Base-by-base conservation (phyloP, 1,140 invertebrate genomes). In the Microplitis demolitor region DNA sequence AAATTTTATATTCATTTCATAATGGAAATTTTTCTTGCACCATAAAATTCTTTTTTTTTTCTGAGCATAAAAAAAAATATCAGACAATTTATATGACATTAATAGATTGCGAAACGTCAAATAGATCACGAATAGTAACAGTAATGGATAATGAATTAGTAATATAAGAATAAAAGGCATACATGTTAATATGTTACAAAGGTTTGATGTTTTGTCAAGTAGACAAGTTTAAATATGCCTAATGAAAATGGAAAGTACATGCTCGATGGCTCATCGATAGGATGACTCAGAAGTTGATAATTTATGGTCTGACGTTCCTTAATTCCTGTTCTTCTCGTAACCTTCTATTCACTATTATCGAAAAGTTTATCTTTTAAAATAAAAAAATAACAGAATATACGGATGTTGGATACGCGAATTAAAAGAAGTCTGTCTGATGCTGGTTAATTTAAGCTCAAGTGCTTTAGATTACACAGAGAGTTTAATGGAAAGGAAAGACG, bases 391-490 rank as follows among this genome's bases (percentile, higher is more conserved):
- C 13, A 16, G 45, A 45, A 50, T n/a, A 50, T 6, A 24, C 5
- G 34, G 11, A 45, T n/a, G 34, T 33, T 16, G 33, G 35, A 4
- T 16, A 37, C 14, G 4, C 4, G 4, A 70, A 60, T 50, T 70
- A 50, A 70, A 70, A 70, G n/a, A 62, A 62, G 51, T 5, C 11
- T 24, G 33, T 60, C 8, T 33, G 31, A 31, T 31, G 56, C 31
- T 11, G 60, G 33, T 62, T 62, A 62, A 62, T 74, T 76, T 39
- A 73, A 58, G 13, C 56, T 64, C 54, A 76, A 76, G 67, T 76
- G 74, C 68, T n/a, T 34, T 13, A 63, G 66, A 74, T 76, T 76
- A 74, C 69, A 69, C 62, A 63, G 16, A 60, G 69, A 62, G 33
- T n/a, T 34, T 31, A 51, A 53, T 64, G 45, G 61, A 64, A 35